A percentile compares a stretch with the other conserved stretches of the same genome.
phyloP scores from a whole-genome alignment of 2,797 vertebrate genomes.

The Meda fulgida region DNA sequence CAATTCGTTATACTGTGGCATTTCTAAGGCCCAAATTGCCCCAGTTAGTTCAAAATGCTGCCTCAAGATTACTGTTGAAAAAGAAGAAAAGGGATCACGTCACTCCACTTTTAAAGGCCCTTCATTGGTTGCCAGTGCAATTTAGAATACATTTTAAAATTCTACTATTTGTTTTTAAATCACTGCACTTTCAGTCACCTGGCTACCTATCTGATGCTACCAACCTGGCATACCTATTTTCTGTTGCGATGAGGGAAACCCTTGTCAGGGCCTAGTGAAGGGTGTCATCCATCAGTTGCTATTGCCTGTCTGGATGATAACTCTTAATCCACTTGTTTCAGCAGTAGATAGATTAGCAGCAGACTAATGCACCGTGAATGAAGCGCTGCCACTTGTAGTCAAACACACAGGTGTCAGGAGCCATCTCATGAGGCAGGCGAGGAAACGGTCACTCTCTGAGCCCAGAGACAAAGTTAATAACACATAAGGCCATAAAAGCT shows the following conservation, averaged over 20 bases:
- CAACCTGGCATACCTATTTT: too few relatives aligned
- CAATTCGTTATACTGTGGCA: too few relatives aligned
- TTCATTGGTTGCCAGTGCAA: too few relatives aligned
- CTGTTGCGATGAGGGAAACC: slow-evolving; percentile 43
- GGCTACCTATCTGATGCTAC: too few relatives aligned
- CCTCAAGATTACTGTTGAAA: too few relatives aligned
- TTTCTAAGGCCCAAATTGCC: too few relatives aligned
- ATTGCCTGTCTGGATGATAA: slow-evolving; percentile 59
- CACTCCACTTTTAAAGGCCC: too few relatives aligned
- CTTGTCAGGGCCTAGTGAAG: slow-evolving; percentile 55
- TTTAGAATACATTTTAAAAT: too few relatives aligned
- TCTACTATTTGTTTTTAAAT: too few relatives aligned
- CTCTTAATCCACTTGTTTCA: slow-evolving; percentile 70
- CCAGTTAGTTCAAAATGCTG: too few relatives aligned
- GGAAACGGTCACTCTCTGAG: slow-evolving; percentile 14
- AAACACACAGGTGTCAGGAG: slow-evolving; percentile 43
- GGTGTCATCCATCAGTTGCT: slow-evolving; percentile 64
- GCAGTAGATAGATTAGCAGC: slow-evolving; percentile 68
- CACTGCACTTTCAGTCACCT: too few relatives aligned
- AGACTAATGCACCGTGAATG: slow-evolving; percentile 65
- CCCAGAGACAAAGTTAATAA: not conserved
- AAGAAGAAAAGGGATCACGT: too few relatives aligned
- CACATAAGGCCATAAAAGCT: not conserved
- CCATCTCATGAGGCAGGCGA: not conserved
- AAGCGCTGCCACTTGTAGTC: slow-evolving; percentile 1